These are phyloP conservation scores for Hypolimnas misippus DNA, from an alignment of 2,888 invertebrate species.

Conservation along the genomic window DNA sequence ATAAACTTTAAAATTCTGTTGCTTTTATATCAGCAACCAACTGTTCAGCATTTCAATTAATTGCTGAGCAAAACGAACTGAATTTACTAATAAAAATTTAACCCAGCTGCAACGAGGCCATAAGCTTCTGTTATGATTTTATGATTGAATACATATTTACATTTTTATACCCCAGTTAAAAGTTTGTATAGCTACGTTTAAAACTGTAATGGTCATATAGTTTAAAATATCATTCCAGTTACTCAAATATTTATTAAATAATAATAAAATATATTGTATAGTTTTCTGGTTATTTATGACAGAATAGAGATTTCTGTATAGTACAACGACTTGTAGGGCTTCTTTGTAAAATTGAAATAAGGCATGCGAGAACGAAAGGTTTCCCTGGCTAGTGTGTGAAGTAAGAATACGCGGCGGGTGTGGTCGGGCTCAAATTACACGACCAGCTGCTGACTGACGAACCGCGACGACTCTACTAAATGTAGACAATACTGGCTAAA, in stretches of 20 bases:
- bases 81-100: constrained; percentile 46
- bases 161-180: constrained; percentile 34
- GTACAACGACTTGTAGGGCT: constrained; percentile 56
- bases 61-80: constrained; percentile 49
- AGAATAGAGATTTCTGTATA: constrained; percentile 17
- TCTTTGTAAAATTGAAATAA: constrained; percentile 66
- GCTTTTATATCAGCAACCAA: constrained; percentile 7
- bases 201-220: not conserved
- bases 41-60: constrained; percentile 48
- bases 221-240: constrained; percentile 1
- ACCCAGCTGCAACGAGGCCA: constrained; percentile 32
- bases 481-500: constrained; percentile 12
- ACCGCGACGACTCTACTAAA: constrained; percentile 23
- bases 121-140: constrained; percentile 31
- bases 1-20: constrained; percentile 1
- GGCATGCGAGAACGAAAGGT: constrained; percentile 66
- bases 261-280: not conserved
- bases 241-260: not conserved
- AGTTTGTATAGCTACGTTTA: constrained; percentile 23
- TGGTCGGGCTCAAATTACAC: constrained; percentile 49
- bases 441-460: constrained; percentile 39
- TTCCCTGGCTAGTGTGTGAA: constrained; percentile 61
- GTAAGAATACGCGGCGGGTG: constrained; percentile 48
- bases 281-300: constrained; percentile 2
- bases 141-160: constrained; percentile 28